Base-by-base conservation (phyloP, 1,140 invertebrate species). In the Harlomillsia oculata region DNA sequence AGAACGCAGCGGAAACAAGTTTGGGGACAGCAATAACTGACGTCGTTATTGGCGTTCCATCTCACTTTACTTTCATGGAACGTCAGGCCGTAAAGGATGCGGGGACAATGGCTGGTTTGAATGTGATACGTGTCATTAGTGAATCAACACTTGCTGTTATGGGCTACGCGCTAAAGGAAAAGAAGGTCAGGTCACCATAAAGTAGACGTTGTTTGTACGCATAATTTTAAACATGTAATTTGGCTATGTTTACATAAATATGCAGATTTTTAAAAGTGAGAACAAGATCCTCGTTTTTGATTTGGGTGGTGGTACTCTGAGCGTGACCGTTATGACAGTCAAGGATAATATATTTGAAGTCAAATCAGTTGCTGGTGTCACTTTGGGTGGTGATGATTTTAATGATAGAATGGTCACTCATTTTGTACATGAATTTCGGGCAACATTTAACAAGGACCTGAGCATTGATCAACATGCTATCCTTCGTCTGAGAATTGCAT, bases 141-240 rank as follows among this genome's bases (percentile, higher is more conserved):
- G 87, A 70, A 60, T 82, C 83, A 0, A 89, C 85, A 3, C 84
- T 85, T 9, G 87, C 87, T 1, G 87, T 87, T 18, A 69, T 90
- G 5, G 87, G 87, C 29, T 90, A 90, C 67, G 87, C 86, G 16
- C 71, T 89, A 9, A 85, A 90, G 66, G 89, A 89, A 69, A 86
- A 88, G 62, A 23, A 21, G 13, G 6, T n/a, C n/a, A n/a, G n/a
- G n/a, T 71, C 87, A 2, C 25, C 39, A 23, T 64, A 62, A n/a
- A n/a, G n/a, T n/a, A n/a, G n/a, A n/a, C n/a, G n/a, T n/a, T n/a
- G n/a, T n/a, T n/a, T n/a, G n/a, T n/a, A n/a, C n/a, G n/a, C n/a
- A n/a, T n/a, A n/a, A n/a, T n/a, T n/a, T n/a, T n/a, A n/a, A n/a
- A n/a, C n/a, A n/a, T n/a, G n/a, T n/a, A n/a, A n/a, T n/a, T n/a